These are phyloP conservation scores for Brienomyrus brachyistius DNA, from an alignment of 2,113 vertebrate species.

Conservation along the genomic window DNA sequence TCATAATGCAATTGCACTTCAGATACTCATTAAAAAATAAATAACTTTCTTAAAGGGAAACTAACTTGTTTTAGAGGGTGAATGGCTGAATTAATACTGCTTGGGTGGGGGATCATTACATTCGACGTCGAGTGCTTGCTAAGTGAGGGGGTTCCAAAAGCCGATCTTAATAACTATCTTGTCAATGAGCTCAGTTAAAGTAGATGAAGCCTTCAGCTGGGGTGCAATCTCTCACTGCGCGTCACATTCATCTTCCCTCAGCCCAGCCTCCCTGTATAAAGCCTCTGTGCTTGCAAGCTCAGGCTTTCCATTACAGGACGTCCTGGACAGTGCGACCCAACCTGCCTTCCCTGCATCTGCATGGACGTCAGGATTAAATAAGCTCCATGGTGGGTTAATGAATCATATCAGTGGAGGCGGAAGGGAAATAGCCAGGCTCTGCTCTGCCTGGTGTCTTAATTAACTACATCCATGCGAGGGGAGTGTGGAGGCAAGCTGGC, in stretches of 20 bases:
- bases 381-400: background rate
- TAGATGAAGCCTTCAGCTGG: background rate
- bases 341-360: background rate
- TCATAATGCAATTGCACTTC: conserved; percentile 12
- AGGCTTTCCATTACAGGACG: background rate
- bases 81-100: background rate
- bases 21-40: conserved; percentile 10
- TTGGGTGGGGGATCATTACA: background rate
- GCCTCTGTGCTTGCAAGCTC: background rate
- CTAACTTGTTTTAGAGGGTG: background rate
- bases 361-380: background rate
- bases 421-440: background rate
- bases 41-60: conserved; percentile 5
- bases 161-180: conserved; percentile 6
- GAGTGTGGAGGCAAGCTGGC: background rate
- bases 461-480: background rate
- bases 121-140: background rate
- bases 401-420: background rate
- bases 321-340: background rate
- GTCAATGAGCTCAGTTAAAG: conserved; percentile 4
- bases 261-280: background rate
- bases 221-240: background rate
- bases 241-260: background rate
- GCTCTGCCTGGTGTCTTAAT: background rate
- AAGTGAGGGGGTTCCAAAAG: background rate